Percentiles rank a stretch among this genome's conserved stretches.
These are phyloP conservation scores for Zaprionus camerounensis DNA, from an alignment of 1,140 invertebrate genomes.

Conservation along the genomic window DNA sequence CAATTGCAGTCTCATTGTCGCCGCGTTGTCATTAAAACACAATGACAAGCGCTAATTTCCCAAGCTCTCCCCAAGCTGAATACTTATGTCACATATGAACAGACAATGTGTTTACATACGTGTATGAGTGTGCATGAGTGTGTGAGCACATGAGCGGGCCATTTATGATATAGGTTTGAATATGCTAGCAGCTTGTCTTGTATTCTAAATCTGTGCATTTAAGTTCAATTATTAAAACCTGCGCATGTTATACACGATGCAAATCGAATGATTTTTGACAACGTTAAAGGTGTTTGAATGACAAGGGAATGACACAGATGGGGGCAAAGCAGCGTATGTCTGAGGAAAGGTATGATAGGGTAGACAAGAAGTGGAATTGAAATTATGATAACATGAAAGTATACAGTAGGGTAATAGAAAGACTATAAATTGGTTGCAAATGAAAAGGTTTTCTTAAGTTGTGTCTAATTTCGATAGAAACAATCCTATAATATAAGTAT, in stretches of 20 bases:
- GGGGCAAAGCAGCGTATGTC: too few relatives aligned
- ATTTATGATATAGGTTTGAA: neutral
- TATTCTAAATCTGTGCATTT: neutral
- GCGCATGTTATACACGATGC: too few relatives aligned
- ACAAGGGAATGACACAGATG: too few relatives aligned
- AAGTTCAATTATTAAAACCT: neutral
- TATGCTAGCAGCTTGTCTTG: neutral
- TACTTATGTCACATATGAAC: conserved; percentile 2
- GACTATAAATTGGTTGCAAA: too few relatives aligned
- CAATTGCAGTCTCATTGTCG: conserved; percentile 5
- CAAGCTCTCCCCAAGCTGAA: neutral
- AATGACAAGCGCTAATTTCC: conserved; percentile 6
- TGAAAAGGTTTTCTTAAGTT: too few relatives aligned
- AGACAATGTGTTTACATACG: neutral
- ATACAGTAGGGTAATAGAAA: too few relatives aligned
- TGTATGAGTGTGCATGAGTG: neutral
- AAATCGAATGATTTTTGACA: too few relatives aligned
- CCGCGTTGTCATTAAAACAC: conserved; percentile 19
- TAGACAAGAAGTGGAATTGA: too few relatives aligned
- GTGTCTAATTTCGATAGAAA: too few relatives aligned
- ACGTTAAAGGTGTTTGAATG: too few relatives aligned
- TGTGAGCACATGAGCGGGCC: neutral
- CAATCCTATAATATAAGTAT: neutral
- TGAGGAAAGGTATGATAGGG: too few relatives aligned
- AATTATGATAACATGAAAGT: too few relatives aligned